Evolutionary conservation across 2,797 vertebrate species (phyloP).

Genomic region (Phalloptychus januarius): DNA sequence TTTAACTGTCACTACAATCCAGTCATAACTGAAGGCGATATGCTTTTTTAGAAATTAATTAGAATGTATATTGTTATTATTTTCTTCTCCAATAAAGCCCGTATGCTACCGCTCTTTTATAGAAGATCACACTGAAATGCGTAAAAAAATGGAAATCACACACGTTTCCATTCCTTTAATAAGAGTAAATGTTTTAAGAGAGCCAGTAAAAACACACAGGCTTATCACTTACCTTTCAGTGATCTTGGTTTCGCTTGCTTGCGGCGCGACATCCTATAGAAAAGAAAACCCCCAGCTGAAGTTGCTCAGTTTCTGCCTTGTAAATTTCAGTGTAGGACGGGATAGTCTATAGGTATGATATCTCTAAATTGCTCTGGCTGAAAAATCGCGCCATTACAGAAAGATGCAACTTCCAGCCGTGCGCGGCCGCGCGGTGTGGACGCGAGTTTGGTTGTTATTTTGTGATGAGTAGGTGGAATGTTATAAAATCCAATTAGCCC

Average conservation of each 20-base stretch:
- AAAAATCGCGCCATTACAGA: slow-evolving; percentile 72
- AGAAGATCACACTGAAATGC: slow-evolving; percentile 55
- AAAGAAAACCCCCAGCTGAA: slow-evolving; percentile 83
- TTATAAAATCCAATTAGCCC: slow-evolving; percentile 75
- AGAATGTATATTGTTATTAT: background rate
- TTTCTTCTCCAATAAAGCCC: slow-evolving; percentile 23
- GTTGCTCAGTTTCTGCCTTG: slow-evolving; percentile 93
- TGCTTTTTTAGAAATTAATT: background rate
- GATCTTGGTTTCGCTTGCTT: slow-evolving; percentile 99
- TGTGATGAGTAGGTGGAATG: slow-evolving; percentile 73
- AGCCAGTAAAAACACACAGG: slow-evolving; percentile 60
- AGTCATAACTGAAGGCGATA: slow-evolving; percentile 32
- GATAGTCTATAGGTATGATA: slow-evolving; percentile 57
- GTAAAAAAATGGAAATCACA: slow-evolving; percentile 37
- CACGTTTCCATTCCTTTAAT: slow-evolving; percentile 58
- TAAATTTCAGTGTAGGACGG: slow-evolving; percentile 72
- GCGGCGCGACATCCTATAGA: slow-evolving; percentile 99
- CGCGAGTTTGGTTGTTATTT: slow-evolving; percentile 71
- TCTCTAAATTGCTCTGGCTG: slow-evolving; percentile 64
- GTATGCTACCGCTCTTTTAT: slow-evolving; percentile 52
- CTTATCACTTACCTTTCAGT: slow-evolving; percentile 93
- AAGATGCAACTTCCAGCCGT: slow-evolving; percentile 62
- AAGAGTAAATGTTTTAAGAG: slow-evolving; percentile 46
- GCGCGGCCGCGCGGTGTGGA: slow-evolving; percentile 57
- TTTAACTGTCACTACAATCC: slow-evolving; percentile 39